Conservation (phyloP, 1,140 invertebrate genomes). For the Sycophaga agraensis region DNA sequence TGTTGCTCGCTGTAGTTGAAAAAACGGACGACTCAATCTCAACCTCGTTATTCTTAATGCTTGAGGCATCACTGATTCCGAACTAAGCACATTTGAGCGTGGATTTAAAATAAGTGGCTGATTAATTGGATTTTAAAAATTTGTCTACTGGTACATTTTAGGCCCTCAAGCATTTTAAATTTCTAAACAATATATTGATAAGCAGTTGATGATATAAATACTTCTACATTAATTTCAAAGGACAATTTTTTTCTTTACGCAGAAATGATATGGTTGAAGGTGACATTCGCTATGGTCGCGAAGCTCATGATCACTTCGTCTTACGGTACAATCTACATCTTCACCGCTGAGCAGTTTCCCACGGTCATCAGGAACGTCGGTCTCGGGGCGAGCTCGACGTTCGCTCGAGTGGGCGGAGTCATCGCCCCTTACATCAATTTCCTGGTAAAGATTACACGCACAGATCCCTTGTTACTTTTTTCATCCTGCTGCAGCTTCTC, state of each 20-base stretch:
- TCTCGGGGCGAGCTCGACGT: conserved; percentile 75
- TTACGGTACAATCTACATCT: conserved; percentile 79
- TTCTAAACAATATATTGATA: too few species aligned
- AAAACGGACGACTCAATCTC: conserved; percentile 5
- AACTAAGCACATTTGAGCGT: too few species aligned
- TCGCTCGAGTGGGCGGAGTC: conserved; percentile 76
- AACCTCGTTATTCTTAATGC: neutral
- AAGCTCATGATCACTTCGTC: conserved; percentile 82
- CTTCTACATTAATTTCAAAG: too few species aligned
- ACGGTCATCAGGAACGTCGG: conserved; percentile 80
- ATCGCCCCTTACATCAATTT: conserved; percentile 72
- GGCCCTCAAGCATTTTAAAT: too few species aligned
- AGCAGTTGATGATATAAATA: too few species aligned
- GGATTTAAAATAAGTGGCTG: too few species aligned
- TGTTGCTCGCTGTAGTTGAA: neutral
- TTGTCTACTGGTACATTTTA: too few species aligned
- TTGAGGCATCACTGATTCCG: too few species aligned
- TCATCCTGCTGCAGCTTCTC: neutral
- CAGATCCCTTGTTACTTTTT: neutral
- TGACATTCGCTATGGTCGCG: conserved; percentile 74
- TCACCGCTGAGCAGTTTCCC: conserved; percentile 81
- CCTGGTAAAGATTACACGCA: conserved; percentile 53
- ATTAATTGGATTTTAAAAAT: too few species aligned
- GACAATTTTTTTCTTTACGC: too few species aligned
- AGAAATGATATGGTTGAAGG: conserved; percentile 64